Percentiles rank a stretch among this genome's conserved stretches.
These are phyloP conservation scores for Pollenia amentaria DNA, from an alignment of 2,888 invertebrate genomes.

Conservation along the genomic window DNA sequence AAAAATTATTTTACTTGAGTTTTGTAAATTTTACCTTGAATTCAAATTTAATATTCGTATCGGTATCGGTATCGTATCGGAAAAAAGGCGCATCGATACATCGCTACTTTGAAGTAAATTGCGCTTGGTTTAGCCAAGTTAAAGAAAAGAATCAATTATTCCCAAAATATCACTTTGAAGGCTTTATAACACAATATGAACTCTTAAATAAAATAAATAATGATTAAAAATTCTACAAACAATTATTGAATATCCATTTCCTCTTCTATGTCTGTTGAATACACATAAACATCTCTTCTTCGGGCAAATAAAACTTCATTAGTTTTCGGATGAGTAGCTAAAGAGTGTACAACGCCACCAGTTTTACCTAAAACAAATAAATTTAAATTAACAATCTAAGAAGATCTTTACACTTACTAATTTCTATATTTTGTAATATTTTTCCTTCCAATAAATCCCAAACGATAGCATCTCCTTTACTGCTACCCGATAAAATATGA, in stretches of 20 bases:
- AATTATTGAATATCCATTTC: slow-evolving; percentile 50
- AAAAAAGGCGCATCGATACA: too few species aligned
- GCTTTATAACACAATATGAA: too few species aligned
- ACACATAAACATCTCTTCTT: slow-evolving; percentile 82
- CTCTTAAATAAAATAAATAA: too few species aligned
- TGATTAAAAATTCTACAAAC: too few species aligned
- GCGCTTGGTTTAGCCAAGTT: too few species aligned
- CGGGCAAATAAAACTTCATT: slow-evolving; percentile 82
- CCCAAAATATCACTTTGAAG: too few species aligned
- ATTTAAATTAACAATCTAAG: neutral
- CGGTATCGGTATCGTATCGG: too few species aligned
- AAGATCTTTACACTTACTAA: slow-evolving; percentile 77
- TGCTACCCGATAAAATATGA: slow-evolving; percentile 95
- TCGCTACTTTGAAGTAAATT: too few species aligned
- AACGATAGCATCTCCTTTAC: slow-evolving; percentile 87
- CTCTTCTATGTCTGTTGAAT: slow-evolving; percentile 75
- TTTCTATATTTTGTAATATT: slow-evolving; percentile 84
- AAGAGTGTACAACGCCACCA: slow-evolving; percentile 90
- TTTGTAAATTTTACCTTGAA: too few species aligned
- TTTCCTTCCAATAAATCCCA: slow-evolving; percentile 95
- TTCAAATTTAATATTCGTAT: too few species aligned
- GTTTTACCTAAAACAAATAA: slow-evolving; percentile 79
- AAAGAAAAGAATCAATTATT: too few species aligned
- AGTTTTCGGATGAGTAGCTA: slow-evolving; percentile 91
- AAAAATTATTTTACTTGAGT: too few species aligned